Percentiles rank a stretch among this genome's conserved stretches.
Evolutionary conservation across 2,113 vertebrate species (phyloP).

Genomic region (Strix uralensis): DNA sequence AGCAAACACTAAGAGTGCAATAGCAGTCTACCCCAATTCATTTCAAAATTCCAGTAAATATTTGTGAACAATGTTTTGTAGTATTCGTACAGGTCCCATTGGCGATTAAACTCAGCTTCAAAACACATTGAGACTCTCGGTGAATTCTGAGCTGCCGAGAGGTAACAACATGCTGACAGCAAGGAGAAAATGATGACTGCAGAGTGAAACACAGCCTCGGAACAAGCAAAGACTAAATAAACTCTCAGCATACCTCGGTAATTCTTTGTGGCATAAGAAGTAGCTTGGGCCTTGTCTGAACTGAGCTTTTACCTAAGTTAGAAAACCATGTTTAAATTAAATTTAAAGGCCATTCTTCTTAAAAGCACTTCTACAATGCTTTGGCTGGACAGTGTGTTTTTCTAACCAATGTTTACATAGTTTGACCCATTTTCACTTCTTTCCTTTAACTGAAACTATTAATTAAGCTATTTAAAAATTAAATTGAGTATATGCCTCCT

Average conservation of each 20-base stretch:
- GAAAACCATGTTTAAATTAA: constrained; percentile 49
- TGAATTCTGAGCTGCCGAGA: background rate
- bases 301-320: background rate
- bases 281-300: constrained; percentile 21
- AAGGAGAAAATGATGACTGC: background rate
- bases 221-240: constrained; percentile 35
- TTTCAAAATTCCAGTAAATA: constrained; percentile 31
- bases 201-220: background rate
- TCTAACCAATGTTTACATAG: constrained; percentile 59
- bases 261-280: constrained; percentile 8
- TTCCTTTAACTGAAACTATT: constrained; percentile 52
- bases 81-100: background rate
- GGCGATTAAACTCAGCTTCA: background rate
- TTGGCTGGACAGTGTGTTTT: constrained; percentile 61
- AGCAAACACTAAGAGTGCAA: background rate
- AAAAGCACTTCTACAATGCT: constrained; percentile 7
- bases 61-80: background rate
- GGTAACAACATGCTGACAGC: background rate
- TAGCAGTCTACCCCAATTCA: background rate
- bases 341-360: constrained; percentile 21
- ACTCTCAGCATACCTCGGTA: background rate
- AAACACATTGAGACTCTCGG: background rate
- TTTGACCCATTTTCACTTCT: constrained; percentile 64
- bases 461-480: constrained; percentile 67
- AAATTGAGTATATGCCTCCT: constrained; percentile 44